Base-by-base conservation (phyloP, 2,797 vertebrate genomes). In the Phrynocephalus vlangalii region DNA sequence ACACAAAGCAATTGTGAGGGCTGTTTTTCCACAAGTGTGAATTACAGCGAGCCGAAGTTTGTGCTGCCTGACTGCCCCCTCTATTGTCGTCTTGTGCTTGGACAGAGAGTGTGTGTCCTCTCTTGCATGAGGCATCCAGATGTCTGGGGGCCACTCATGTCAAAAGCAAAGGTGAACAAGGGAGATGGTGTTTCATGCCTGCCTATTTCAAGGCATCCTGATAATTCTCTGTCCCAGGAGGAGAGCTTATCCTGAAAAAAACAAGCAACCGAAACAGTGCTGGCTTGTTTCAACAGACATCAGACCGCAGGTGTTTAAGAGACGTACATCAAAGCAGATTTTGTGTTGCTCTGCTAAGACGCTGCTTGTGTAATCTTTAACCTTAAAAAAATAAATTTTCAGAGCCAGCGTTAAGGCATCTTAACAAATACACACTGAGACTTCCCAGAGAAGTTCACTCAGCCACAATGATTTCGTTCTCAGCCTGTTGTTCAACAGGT, bases 211-310 rank as follows among this genome's bases (percentile, higher is more conserved):
- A 81, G 11, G 50, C 26, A 63, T 48, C 9, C 78, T 44, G 30
- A 33, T 78, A 80, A 30, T 15, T 72, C 63, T 18, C 30, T 72
- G 26, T 72, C 77, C 30, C 56, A 52, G n/a, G 78, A 79, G 78
- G 5, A 20, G 44, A 70, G n/a, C 68, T 79, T 72, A 68, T 72
- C n/a, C 10, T 22, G 44, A 80, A 38, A 76, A 80, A 60, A 76
- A 44, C 6, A 26, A 22, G 56, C 10, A 1, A 44, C 26, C 10
- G 28, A 79, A 44, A 70, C 24, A 30, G 33, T 48, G 70, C 28
- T 18, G 79, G 26, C 85, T 81, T 73, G 56, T 75, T 81, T 75
- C 85, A n/a, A 50, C 85, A 82, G 38, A 71, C 50, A 86, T 63
- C 67, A 80, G 85, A 72, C 30, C 82, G 20, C 18, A 4, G 38